These are phyloP conservation scores for Zaprionus africanus DNA, from an alignment of 1,140 invertebrate genomes.

Conservation along the genomic window DNA sequence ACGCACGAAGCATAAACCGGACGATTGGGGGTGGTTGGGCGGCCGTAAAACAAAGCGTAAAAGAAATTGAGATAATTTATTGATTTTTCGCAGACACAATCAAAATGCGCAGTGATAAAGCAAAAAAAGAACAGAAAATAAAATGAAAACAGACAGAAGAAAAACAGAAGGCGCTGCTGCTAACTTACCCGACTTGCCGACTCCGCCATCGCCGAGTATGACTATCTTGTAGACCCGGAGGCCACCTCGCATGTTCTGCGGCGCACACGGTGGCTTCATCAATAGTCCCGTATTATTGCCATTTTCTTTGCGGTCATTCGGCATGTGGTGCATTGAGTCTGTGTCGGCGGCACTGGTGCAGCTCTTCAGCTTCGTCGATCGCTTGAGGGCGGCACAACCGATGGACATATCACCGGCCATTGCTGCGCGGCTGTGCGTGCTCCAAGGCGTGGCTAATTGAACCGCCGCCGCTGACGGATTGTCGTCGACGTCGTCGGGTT, in stretches of 20 bases:
- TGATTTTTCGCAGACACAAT: slow-evolving; percentile 74
- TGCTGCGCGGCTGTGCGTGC: slow-evolving; percentile 22
- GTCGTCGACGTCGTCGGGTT: slow-evolving; percentile 17
- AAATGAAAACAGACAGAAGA: neutral
- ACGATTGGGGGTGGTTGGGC: slow-evolving; percentile 31
- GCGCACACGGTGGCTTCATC: slow-evolving; percentile 56
- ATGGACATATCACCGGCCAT: slow-evolving; percentile 82
- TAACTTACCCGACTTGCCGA: slow-evolving; percentile 90
- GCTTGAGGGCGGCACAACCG: slow-evolving; percentile 75
- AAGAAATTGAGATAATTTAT: slow-evolving; percentile 78
- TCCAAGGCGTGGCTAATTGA: slow-evolving; percentile 48
- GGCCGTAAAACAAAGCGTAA: slow-evolving; percentile 72
- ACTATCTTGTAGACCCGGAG: slow-evolving; percentile 93
- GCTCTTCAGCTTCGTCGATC: slow-evolving; percentile 72
- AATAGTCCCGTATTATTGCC: slow-evolving; percentile 53
- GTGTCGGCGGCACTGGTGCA: slow-evolving; percentile 65
- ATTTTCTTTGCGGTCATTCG: slow-evolving; percentile 65
- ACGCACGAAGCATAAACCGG: slow-evolving; percentile 44
- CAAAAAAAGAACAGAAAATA: neutral
- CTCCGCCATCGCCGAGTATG: slow-evolving; percentile 92
- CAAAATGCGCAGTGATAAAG: slow-evolving; percentile 61
- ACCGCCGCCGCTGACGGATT: slow-evolving; percentile 16
- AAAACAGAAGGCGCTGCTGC: neutral
- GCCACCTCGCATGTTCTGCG: slow-evolving; percentile 87
- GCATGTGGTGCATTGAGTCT: slow-evolving; percentile 60